Base-by-base conservation (phyloP, 2,888 invertebrate genomes). In the Drosophila kambysellisi region DNA sequence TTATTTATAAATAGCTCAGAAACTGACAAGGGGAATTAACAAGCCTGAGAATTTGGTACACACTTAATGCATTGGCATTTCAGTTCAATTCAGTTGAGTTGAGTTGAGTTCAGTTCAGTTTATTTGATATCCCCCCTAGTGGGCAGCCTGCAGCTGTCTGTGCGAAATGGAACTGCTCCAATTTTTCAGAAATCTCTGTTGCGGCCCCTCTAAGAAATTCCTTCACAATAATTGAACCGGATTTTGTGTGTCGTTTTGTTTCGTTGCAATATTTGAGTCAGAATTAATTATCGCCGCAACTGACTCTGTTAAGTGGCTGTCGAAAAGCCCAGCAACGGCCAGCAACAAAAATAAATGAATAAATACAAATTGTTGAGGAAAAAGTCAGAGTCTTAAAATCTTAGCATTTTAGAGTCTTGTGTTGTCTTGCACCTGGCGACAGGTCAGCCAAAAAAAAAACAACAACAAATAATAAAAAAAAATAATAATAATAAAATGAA, bases 21-120 rank as follows among this genome's bases (percentile, higher is more conserved):
- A 83, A 82, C 84, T 82, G 85, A 85, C 85, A 85, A 85, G 75
- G 76, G 84, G 84, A 85, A 84, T 85, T 87, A 85, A 85, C 84
- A 82, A 82, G 84, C 85, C 82, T 84, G 71, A 82, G 87, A 85
- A 84, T 85, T 87, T 58, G 70, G 60, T 70, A 59, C 70, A 69
- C 17, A 65, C 52, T 39, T 59, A 53, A 59, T 62, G 76, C 74
- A 76, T 85, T 85, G 83, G 79, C 70, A 83, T 80, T 66, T 59
- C 32, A 63, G 58, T 46, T 63, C 35, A 59, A 30, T 30, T 62
- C 30, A 50, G 52, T 64, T 61, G 20, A 48, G 64, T 46, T 63
- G 32, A 56, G 48, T 29, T 59, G 25, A 50, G 60, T 68, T 61
- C 25, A 48, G 69, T 48, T 58, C 41, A 63, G 65, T 59, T 56